Conservation (phyloP, 2,797 vertebrate species). For the Lacerta agilis region DNA sequence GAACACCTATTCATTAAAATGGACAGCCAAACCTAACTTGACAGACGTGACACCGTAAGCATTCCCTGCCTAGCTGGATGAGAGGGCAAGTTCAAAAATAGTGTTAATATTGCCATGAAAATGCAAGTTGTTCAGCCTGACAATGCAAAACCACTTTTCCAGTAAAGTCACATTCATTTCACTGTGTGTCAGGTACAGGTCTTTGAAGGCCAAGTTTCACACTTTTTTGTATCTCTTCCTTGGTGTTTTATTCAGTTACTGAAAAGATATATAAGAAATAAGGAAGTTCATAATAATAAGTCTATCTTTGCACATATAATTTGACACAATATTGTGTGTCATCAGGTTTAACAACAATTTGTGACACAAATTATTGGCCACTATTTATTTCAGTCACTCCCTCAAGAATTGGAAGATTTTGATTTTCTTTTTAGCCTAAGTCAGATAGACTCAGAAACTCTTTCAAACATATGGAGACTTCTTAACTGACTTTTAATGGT, state of each 20-base stretch:
- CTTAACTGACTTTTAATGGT: not conserved
- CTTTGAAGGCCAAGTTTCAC: not conserved
- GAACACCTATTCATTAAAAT: conserved; percentile 6
- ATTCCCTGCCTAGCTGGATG: not conserved
- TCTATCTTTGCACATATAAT: not conserved
- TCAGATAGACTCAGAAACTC: not conserved
- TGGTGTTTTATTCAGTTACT: not conserved
- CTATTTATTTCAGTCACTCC: no score
- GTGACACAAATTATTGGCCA: not conserved
- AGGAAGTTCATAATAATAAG: not conserved
- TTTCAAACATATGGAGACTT: not conserved
- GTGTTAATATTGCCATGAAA: not conserved
- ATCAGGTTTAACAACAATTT: not conserved
- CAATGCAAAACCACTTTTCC: not conserved
- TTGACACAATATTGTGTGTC: not conserved
- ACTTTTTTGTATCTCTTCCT: not conserved
- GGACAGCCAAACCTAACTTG: not conserved
- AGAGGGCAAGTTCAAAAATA: conserved; percentile 2
- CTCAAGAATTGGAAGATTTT: not conserved
- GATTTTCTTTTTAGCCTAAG: not conserved
- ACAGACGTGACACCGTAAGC: not conserved
- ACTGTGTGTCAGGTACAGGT: not conserved
- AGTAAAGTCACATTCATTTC: conserved; percentile 1
- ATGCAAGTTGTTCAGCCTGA: conserved; percentile 4
- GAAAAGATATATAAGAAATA: not conserved